phyloP scores from a whole-genome alignment of 2,888 invertebrate genomes.

The Mesochorus sp. region DNA sequence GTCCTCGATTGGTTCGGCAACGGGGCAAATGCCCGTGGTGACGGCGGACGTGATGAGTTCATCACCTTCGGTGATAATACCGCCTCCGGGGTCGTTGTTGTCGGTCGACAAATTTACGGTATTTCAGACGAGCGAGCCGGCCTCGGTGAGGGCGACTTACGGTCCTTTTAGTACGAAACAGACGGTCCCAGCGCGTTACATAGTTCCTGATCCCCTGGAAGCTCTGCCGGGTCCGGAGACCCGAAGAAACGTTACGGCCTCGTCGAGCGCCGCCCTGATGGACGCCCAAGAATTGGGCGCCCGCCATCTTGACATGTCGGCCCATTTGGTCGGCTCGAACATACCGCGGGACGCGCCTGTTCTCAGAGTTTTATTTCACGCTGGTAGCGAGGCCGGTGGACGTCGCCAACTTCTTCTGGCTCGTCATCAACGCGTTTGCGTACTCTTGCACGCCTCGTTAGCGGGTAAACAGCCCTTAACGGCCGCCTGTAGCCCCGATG shows the following conservation, averaged over 20 bases:
- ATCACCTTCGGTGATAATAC: conserved; percentile 82
- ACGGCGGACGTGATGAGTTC: conserved; percentile 59
- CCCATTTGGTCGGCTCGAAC: conserved; percentile 94
- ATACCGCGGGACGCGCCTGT: conserved; percentile 95
- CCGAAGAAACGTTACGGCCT: conserved; percentile 70
- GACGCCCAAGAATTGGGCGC: conserved; percentile 86
- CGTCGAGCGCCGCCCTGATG: conserved; percentile 83
- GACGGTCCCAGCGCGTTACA: conserved; percentile 94
- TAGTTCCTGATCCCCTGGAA: conserved; percentile 92
- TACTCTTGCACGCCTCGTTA: conserved; percentile 89
- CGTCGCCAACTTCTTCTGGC: conserved; percentile 86
- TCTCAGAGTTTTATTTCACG: conserved; percentile 96
- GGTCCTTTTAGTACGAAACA: conserved; percentile 98
- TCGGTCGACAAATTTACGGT: conserved; percentile 95
- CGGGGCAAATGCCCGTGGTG: conserved; percentile 55
- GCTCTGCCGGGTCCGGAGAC: conserved; percentile 82
- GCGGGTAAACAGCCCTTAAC: conserved; percentile 85
- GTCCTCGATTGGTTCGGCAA: conserved; percentile 29
- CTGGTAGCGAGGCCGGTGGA: conserved; percentile 92
- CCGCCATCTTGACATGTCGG: conserved; percentile 94
- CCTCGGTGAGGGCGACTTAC: conserved; percentile 95
- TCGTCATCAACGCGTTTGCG: conserved; percentile 90
- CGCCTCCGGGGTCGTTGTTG: conserved; percentile 87
- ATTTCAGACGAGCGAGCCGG: conserved; percentile 94
- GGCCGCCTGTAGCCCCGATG: conserved; percentile 96